Evolutionary conservation across 1,140 invertebrate genomes (phyloP), one percentile per base, ranked within the genome.

Genomic region (Drosophila sp.): DNA sequence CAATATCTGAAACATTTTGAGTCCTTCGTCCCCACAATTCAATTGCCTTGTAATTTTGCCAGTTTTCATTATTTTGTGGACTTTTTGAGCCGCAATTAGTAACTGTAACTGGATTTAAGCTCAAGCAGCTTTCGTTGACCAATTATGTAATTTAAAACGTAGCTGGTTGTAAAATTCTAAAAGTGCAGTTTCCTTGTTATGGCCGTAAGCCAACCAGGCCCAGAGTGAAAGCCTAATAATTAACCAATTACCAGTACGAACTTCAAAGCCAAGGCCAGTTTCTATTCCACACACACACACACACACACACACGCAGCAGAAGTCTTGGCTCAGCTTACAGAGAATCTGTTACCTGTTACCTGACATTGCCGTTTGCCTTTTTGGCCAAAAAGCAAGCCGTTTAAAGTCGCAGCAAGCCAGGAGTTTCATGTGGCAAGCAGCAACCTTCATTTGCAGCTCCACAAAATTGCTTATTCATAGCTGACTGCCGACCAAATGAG

Each of bases 401-500:
- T 56, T 21, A 6, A 38, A 56, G 46, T n/a, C 4, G 41, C 29
- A 51, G 56, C 4, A 5, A 11, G n/a, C 7, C 51, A 16, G 18
- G n/a, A 46, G 6, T 25, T 43, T 54, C 34, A 64, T 72, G 51
- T 70, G 40, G n/a, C 50, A 18, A 13, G 32, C 27, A 8, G 11
- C 9, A 18, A 54, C 9, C 64, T 58, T 59, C 57, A 62, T 51
- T 62, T 41, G 46, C 45, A 48, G 54, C 14, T 9, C 13, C 34
- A 38, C 45, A 63, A 70, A 62, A 71, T 71, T 71, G 50, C 50
- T 63, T 63, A 71, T 71, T 71, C 67, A 71, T 71, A 71, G 67
- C 59, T 56, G 48, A 70, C 32, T 46, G 59, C 59, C 41, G 51
- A 29, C 41, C 67, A 64, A 65, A 71, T 57, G 69, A 57, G 69